A percentile compares a stretch with the other conserved stretches of the same genome.
Evolutionary conservation across 2,888 invertebrate species (phyloP).

Genomic region (Caenorhabditis becei): DNA sequence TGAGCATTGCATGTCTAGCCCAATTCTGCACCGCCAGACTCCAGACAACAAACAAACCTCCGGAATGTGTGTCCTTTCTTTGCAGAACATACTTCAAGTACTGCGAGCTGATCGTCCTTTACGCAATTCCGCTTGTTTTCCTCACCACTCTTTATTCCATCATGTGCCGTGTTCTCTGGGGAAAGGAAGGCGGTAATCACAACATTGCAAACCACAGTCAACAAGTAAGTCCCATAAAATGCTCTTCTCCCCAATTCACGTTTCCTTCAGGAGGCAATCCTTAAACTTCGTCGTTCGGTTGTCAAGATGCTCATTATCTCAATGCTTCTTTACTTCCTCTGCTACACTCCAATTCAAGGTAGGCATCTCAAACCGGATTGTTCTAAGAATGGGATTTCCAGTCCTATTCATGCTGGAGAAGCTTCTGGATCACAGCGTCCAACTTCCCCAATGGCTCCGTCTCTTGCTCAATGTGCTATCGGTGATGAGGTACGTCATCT

Average conservation of each 20-base stretch:
- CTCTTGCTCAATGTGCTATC: slow-evolving; percentile 70
- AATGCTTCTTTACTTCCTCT: slow-evolving; percentile 82
- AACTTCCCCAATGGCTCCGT: slow-evolving; percentile 68
- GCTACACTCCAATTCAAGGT: slow-evolving; percentile 83
- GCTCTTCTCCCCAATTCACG: background rate
- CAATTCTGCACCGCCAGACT: background rate
- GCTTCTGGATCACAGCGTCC: slow-evolving; percentile 57
- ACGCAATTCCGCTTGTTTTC: slow-evolving; percentile 72
- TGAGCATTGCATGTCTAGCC: too few relatives aligned
- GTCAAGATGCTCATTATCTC: slow-evolving; percentile 83
- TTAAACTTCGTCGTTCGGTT: slow-evolving; percentile 82
- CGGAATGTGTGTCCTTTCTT: background rate
- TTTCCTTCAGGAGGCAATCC: slow-evolving; percentile 60
- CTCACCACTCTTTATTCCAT: slow-evolving; percentile 73
- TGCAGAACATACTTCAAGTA: slow-evolving; percentile 71
- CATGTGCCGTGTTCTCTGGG: slow-evolving; percentile 73
- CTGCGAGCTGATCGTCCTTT: slow-evolving; percentile 71
- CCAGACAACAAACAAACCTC: slow-evolving; percentile 8
- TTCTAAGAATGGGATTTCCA: slow-evolving; percentile 28
- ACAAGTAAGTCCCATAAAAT: slow-evolving; percentile 55
- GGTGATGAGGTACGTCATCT: slow-evolving; percentile 71
- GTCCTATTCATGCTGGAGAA: slow-evolving; percentile 68
- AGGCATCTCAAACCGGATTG: background rate
- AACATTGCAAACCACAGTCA: slow-evolving; percentile 73
- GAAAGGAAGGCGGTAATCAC: slow-evolving; percentile 62